A percentile compares a stretch with the other conserved stretches of the same genome.
phyloP scores from a whole-genome alignment of 1,140 invertebrate species.

The Telenomus remus region DNA sequence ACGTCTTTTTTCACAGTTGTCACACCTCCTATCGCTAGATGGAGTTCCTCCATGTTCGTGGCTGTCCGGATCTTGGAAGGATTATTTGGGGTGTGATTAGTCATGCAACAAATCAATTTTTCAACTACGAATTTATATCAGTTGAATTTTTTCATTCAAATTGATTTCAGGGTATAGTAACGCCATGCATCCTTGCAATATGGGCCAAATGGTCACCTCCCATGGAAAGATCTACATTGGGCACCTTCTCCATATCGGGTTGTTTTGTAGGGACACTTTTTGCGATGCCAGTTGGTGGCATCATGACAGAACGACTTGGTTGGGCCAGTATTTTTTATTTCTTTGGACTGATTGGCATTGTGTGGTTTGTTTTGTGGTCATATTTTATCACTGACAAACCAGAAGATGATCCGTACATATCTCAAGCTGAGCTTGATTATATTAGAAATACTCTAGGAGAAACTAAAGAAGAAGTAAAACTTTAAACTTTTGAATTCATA shows the following conservation, averaged over 20 bases:
- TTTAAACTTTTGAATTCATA: background rate
- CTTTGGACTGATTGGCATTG: slow-evolving; percentile 84
- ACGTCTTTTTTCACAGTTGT: slow-evolving; percentile 89
- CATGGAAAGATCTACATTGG: slow-evolving; percentile 85
- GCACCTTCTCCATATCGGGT: slow-evolving; percentile 87
- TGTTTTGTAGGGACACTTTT: slow-evolving; percentile 89
- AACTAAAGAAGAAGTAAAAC: slow-evolving; percentile 46
- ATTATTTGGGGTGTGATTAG: slow-evolving; percentile 85
- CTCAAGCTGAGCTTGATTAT: slow-evolving; percentile 84
- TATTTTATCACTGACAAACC: slow-evolving; percentile 85
- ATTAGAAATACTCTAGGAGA: slow-evolving; percentile 77
- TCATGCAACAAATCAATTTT: too few species aligned
- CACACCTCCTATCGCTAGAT: slow-evolving; percentile 85
- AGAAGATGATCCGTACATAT: slow-evolving; percentile 84
- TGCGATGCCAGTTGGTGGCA: slow-evolving; percentile 84
- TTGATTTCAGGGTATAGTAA: slow-evolving; percentile 86
- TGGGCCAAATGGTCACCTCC: slow-evolving; percentile 93
- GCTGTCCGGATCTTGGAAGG: slow-evolving; percentile 90
- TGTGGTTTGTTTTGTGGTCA: slow-evolving; percentile 85
- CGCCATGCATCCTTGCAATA: slow-evolving; percentile 91
- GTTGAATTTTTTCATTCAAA: too few species aligned
- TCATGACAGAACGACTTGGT: slow-evolving; percentile 83
- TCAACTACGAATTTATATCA: too few species aligned
- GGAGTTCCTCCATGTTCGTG: slow-evolving; percentile 83
- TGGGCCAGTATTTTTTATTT: slow-evolving; percentile 94